A percentile compares a stretch with the other conserved stretches of the same genome.
phyloP scores from a whole-genome alignment of 2,113 vertebrate species.

The Girardinichthys multiradiatus region DNA sequence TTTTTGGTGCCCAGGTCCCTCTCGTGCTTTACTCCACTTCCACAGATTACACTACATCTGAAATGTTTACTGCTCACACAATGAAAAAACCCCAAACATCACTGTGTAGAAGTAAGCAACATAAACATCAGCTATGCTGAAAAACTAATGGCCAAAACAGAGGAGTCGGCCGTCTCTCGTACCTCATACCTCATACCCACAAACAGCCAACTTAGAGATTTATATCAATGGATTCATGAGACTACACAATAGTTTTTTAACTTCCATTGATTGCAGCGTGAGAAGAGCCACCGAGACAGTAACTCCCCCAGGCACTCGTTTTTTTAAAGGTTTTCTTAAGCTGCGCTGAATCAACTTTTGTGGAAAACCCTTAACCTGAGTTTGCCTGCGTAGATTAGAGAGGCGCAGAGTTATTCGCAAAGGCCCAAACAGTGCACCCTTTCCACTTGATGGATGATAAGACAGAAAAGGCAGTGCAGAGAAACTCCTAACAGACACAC shows the following conservation, averaged over 20 bases:
- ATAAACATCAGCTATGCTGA: no score
- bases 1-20: background rate
- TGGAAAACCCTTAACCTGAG: slow-evolving; percentile 38
- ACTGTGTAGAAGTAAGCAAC: no score
- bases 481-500: slow-evolving; percentile 21
- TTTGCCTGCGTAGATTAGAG: slow-evolving; percentile 11
- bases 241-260: slow-evolving; percentile 43
- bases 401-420: slow-evolving; percentile 29
- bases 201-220: slow-evolving; percentile 28
- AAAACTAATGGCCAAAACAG: background rate
- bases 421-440: slow-evolving; percentile 16
- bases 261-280: slow-evolving; percentile 7
- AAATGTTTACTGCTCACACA: slow-evolving; percentile 1
- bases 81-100: no score
- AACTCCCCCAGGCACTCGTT: slow-evolving; percentile 37
- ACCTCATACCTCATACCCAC: slow-evolving; percentile 3
- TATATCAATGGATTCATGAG: slow-evolving; percentile 45
- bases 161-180: slow-evolving; percentile 3
- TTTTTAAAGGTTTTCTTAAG: slow-evolving; percentile 32
- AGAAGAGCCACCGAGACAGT: slow-evolving; percentile 37
- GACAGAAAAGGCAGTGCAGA: slow-evolving; percentile 22
- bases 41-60: background rate
- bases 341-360: slow-evolving; percentile 14
- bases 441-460: slow-evolving; percentile 41
- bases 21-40: background rate